phyloP scores from a whole-genome alignment of 64 coral and sea anemone species.

The Porites lutea region DNA sequence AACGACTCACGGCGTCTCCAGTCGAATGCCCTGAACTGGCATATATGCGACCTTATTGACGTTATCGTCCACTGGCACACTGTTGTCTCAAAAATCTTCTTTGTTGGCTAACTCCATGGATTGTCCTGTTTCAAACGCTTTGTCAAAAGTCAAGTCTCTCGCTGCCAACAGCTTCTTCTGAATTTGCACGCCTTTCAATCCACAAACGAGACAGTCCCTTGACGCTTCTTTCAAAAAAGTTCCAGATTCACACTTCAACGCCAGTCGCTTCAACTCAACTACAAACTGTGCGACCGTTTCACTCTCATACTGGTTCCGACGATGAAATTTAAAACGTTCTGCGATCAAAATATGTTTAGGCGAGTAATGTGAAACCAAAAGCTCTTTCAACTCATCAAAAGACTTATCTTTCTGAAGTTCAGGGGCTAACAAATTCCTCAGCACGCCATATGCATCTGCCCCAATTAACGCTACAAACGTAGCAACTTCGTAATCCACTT shows the following conservation, averaged over 20 bases:
- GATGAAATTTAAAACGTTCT: conserved; percentile 48
- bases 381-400: background rate
- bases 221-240: background rate
- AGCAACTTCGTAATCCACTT: background rate
- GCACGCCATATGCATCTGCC: background rate
- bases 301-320: background rate
- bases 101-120: too few relatives aligned
- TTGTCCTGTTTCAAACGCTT: too few relatives aligned
- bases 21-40: too few relatives aligned
- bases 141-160: too few relatives aligned
- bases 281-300: background rate
- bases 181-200: background rate
- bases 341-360: background rate
- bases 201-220: background rate
- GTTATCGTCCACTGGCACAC: too few relatives aligned
- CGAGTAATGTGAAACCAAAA: too few relatives aligned
- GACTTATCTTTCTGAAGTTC: conserved; percentile 24
- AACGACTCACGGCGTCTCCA: too few relatives aligned
- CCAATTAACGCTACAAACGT: too few relatives aligned
- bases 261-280: conserved; percentile 1
- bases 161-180: background rate
- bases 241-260: conserved; percentile 1
- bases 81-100: too few relatives aligned
- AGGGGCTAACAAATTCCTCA: conserved; percentile 57
- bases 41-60: too few relatives aligned